Base-by-base conservation (phyloP, 2,113 vertebrate species). In the Trogon surrucura region DNA sequence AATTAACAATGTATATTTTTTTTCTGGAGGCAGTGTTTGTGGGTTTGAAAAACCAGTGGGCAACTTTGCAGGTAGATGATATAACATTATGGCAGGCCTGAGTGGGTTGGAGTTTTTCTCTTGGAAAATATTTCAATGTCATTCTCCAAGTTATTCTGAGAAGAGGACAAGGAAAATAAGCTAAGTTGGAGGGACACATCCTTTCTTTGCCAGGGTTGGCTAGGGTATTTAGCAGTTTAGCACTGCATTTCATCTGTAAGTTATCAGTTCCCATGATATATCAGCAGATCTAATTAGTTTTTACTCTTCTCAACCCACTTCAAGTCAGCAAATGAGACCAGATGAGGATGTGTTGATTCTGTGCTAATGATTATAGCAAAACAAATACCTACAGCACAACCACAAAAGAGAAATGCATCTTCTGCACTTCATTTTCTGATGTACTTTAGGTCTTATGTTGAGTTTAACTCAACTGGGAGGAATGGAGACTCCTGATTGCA, bases 141-240 rank as follows among this genome's bases (percentile, higher is more conserved):
- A 67, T 80, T 95, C 85, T 82, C 45, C 53, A 78, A 81, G 61
- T 78, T 95, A 93, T 84, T 95, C 88, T 91, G 72, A 84, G 88
- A 96, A 92, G 53, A 30, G 8, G 41, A 65, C 29, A 83, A 54
- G 8, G 41, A 19, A 91, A 64, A 50, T 8, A 86, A 79, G 12
- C 3, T 23, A 61, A 22, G 9, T 36, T 26, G 79, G n/a, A 41
- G n/a, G 12, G n/a, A 38, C 11, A 41, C 10, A 38, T 54, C 16
- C 13, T 53, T 66, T 2, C 17, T 91, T 69, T 73, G 34, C 15
- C 3, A 44, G 34, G 10, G 3, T 16, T 79, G 20, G 4, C 6
- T 51, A 34, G 18, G 38, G 14, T 34, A 25, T 41, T 80, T 50
- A 58, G 36, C 5, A 32, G 25, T 57, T 91, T 61, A 71, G 12